Evolutionary conservation across 1,140 invertebrate genomes (phyloP).

Genomic region (Heliothis virescens): DNA sequence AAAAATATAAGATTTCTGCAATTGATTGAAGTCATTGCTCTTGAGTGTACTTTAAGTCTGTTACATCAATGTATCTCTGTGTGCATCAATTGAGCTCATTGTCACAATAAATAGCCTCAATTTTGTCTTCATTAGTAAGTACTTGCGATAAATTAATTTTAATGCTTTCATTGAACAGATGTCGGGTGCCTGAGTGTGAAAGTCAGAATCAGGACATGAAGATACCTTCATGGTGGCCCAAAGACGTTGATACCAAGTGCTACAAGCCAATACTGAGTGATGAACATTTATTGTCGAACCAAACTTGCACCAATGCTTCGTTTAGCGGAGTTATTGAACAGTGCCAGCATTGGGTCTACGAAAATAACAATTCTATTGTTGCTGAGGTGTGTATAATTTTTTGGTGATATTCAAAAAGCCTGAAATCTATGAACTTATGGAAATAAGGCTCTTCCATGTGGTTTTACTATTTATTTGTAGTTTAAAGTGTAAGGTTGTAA

Average conservation of each 20-base stretch:
- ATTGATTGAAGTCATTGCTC: too few species aligned
- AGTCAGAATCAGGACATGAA: constrained; percentile 55
- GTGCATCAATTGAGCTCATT: constrained; percentile 36
- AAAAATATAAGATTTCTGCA: too few species aligned
- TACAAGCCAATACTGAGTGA: constrained; percentile 67
- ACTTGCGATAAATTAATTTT: constrained; percentile 3
- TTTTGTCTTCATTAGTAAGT: constrained; percentile 3
- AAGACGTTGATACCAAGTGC: constrained; percentile 66
- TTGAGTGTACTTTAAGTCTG: too few species aligned
- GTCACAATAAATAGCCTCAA: constrained; percentile 24
- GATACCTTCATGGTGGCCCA: constrained; percentile 73
- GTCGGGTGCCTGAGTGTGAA: constrained; percentile 72
- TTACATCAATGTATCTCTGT: constrained; percentile 21
- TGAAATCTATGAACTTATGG: too few species aligned
- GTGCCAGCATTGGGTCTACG: constrained; percentile 74
- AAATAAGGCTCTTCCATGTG: too few species aligned
- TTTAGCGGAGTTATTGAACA: constrained; percentile 64
- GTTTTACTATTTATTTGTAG: too few species aligned
- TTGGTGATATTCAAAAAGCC: background rate
- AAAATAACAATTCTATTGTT: constrained; percentile 72
- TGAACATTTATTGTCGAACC: constrained; percentile 52
- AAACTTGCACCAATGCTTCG: constrained; percentile 67
- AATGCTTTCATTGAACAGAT: constrained; percentile 57
- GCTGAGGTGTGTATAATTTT: constrained; percentile 62
- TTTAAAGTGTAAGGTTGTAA: too few species aligned